These are phyloP conservation scores for Limnothrissa miodon DNA, from an alignment of 2,113 vertebrate genomes.

Conservation along the genomic window DNA sequence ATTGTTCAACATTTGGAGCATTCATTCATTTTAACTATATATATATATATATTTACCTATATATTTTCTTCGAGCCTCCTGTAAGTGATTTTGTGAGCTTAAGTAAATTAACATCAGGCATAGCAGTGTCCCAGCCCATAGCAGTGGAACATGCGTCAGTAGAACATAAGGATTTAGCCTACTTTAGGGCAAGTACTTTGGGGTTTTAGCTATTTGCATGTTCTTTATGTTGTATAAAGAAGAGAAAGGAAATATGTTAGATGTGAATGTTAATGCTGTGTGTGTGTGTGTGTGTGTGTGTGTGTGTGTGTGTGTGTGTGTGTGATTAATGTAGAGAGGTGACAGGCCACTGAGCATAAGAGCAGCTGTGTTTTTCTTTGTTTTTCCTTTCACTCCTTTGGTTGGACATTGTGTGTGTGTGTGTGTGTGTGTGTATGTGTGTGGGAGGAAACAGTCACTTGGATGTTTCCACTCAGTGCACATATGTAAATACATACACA, in stretches of 20 bases:
- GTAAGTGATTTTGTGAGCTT: too few species aligned
- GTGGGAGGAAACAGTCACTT: not conserved
- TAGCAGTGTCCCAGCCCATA: too few species aligned
- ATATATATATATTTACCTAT: too few species aligned
- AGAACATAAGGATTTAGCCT: not conserved
- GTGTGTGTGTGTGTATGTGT: not conserved
- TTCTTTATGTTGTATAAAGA: too few species aligned
- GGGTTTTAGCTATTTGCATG: too few species aligned
- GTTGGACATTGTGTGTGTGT: not conserved
- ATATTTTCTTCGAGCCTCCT: too few species aligned
- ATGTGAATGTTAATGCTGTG: too few species aligned
- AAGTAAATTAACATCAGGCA: too few species aligned
- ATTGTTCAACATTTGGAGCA: not conserved
- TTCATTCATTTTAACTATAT: too few species aligned
- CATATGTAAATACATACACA: not conserved
- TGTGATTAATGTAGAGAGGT: not conserved
- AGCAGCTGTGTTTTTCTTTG: not conserved
- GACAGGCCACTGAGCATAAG: not conserved
- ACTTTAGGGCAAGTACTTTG: too few species aligned
- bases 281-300: not conserved
- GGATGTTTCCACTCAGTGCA: not conserved
- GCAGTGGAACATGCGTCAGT: too few species aligned
- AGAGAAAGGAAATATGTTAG: too few species aligned
- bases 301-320: not conserved
- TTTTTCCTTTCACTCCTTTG: not conserved